Evolutionary conservation across 2,888 invertebrate genomes (phyloP).

Genomic region (Lasioglossum lativentre): DNA sequence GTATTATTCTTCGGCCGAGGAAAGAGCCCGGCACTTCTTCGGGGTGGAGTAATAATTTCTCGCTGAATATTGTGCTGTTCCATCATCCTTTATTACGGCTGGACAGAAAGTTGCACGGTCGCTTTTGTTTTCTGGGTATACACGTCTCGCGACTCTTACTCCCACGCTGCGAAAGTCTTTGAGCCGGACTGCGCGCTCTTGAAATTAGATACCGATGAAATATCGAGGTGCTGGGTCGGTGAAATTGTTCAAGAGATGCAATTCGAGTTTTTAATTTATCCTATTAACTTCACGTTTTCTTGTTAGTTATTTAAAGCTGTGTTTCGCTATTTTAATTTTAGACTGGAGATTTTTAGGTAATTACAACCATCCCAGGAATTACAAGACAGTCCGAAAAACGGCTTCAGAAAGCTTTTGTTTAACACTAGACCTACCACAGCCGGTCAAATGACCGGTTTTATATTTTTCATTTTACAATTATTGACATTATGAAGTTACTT

Average conservation of each 20-base stretch:
- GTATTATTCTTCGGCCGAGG: slow-evolving; percentile 49
- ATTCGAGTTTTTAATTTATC: not conserved
- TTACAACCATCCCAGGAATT: too few species aligned
- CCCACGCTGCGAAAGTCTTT: not conserved
- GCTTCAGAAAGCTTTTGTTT: too few species aligned
- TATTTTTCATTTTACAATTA: too few species aligned
- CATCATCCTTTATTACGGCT: slow-evolving; percentile 36
- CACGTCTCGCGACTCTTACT: not conserved
- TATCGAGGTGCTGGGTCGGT: not conserved
- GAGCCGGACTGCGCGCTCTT: not conserved
- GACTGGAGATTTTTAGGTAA: too few species aligned
- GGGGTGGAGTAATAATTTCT: slow-evolving; percentile 39
- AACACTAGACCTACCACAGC: too few species aligned
- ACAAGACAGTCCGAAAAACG: not conserved
- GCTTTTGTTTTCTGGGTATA: slow-evolving; percentile 27
- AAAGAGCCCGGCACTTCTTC: slow-evolving; percentile 7
- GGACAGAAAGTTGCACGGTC: slow-evolving; percentile 18
- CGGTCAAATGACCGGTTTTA: too few species aligned
- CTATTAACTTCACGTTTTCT: too few species aligned
- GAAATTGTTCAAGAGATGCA: not conserved
- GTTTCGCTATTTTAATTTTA: too few species aligned
- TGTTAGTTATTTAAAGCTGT: too few species aligned
- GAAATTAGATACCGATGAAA: not conserved
- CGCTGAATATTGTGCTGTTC: slow-evolving; percentile 39
- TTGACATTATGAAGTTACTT: too few species aligned